Base-by-base conservation (phyloP, 2,888 invertebrate species). In the Boloria selene region DNA sequence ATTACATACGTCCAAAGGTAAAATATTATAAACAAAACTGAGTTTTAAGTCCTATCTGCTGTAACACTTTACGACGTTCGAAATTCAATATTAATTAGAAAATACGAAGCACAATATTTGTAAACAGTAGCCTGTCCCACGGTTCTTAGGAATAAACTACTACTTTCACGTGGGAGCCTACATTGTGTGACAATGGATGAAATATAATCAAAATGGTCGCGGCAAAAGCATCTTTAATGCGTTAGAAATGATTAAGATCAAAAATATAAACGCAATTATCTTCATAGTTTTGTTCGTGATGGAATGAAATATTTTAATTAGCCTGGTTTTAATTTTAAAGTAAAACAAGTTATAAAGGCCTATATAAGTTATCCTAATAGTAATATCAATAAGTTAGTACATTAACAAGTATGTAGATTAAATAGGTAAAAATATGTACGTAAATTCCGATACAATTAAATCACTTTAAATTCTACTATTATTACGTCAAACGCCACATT, bases 151-250 rank as follows among this genome's bases (percentile, higher is more conserved):
- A 81, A 67, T 76, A 79, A 77, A 77, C 77, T 72, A 73, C 72
- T 80, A 85, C 87, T 87, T 86, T 86, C 87, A 76, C 86, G 77
- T 84, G 86, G 77, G 84, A 85, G 77, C 73, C 61, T 55, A 59
- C 73, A 81, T 80, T 83, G 81, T 82, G 60, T 68, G 42, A 49
- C 55, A 52, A 64, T 58, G 52, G 51, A 14, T 44, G 44, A 47
- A 56, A 52, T 38, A 61, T 18, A 50, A 13, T 44, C 16, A 26
- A 51, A 45, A 42, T 26, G 53, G 49, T 50, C 54, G 31, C 22
- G 26, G 50, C 42, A 65, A 54, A 54, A 55, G 31, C 49, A 14
- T 45, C 53, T 51, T 26, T 61, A n/a, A 14, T 13, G 50, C 45
- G 7, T 14, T 55, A 7, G 42, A 53, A 31, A 38, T 42, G 13